These are phyloP conservation scores for Synergus umbraculus DNA, from an alignment of 2,888 invertebrate species.

Conservation along the genomic window DNA sequence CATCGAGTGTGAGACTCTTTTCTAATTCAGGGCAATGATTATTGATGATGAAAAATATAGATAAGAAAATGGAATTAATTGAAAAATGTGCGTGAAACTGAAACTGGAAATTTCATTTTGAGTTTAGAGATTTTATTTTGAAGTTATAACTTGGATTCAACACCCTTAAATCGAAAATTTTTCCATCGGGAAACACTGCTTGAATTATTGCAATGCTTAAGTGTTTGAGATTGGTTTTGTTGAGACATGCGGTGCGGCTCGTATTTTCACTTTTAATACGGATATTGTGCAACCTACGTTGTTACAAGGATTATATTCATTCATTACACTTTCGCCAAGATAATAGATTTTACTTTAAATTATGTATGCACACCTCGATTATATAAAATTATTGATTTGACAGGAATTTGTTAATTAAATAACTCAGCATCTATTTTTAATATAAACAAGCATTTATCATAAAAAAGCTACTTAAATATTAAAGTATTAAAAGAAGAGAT, in stretches of 20 bases:
- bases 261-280: conserved; percentile 38
- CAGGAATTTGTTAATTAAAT: not conserved
- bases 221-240: not conserved
- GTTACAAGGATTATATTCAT: conserved; percentile 7
- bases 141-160: not conserved
- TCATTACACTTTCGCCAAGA: conserved; percentile 12
- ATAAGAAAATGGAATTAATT: not conserved
- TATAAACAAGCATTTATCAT: not conserved
- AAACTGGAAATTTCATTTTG: no score
- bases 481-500: not conserved
- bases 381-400: not conserved
- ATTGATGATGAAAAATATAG: not conserved
- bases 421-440: not conserved
- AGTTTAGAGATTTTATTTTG: no score
- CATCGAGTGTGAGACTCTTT: conserved; percentile 21
- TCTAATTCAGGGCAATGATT: not conserved
- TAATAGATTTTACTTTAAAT: not conserved
- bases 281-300: conserved; percentile 24
- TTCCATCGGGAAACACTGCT: not conserved
- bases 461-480: not conserved
- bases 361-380: not conserved
- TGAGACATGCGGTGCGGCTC: not conserved
- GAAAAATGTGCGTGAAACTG: not conserved
- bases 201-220: not conserved
- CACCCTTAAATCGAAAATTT: not conserved